Evolutionary conservation across 2,113 vertebrate genomes (phyloP), one percentile per base, ranked within the genome.

Genomic region (Cranoglanis bouderius): DNA sequence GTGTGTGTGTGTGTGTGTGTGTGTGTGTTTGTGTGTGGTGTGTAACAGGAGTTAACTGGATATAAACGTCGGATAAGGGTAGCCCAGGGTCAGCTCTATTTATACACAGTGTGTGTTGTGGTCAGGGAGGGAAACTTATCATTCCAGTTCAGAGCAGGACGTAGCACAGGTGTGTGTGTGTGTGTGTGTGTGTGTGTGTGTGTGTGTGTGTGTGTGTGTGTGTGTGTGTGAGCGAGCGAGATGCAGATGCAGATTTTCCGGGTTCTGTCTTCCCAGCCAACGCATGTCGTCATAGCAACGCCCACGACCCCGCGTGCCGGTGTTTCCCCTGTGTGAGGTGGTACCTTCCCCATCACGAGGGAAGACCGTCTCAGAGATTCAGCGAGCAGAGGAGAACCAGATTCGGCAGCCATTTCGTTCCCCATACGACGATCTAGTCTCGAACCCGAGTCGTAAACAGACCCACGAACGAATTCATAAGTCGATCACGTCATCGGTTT

Each of bases 41-140:
- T 87, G 89, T 92, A 92, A 92, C 89, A 87, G 57, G 87, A 92
- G 88, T 91, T 92, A 89, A 88, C 81, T 74, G 85, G 82, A 89
- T 92, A 86, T 93, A 86, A 40, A 24, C 1, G 38, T 40, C 75
- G 67, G 85, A 92, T 78, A 67, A 82, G 91, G 90, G 89, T 86
- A 82, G 88, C 88, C 85, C 55, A 89, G 81, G 84, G 87, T 91
- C 85, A 72, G 77, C 16, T 32, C 89, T 91, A 92, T 93, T 93
- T 92, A 91, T 92, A 77, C 32, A 82, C 40, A 7, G 38, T 86
- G 70, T 65, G 46, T 85, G 86, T 40, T 43, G 85, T 59, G 85
- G 59, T 80, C 61, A 81, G 18, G 53, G 74, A 57, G 16, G 55
- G 63, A 87, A 89, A 35, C 65, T 61, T n/a, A 85, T 70, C 80